Evolutionary conservation across 2,113 vertebrate genomes (phyloP).

Genomic region (Paedocypris sp.): DNA sequence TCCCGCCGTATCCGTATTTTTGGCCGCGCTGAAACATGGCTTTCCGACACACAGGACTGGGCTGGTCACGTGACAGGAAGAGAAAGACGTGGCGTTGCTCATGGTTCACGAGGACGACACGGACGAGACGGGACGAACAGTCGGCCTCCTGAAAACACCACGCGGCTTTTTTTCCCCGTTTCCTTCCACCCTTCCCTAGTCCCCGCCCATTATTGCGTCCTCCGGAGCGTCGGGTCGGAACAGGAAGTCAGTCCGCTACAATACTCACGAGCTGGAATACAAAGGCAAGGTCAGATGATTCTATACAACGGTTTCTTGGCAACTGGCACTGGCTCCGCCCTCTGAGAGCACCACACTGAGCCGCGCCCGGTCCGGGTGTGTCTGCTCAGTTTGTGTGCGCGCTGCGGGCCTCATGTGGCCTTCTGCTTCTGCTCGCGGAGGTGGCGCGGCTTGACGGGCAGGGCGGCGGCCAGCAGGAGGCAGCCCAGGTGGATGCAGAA

Average conservation of each 20-base stretch:
- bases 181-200: no score
- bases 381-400: slow-evolving; percentile 15
- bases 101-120: slow-evolving; percentile 12
- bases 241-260: no score
- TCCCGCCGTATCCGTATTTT: no score
- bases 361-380: no score
- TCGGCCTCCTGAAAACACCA: no score
- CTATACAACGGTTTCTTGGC: slow-evolving; percentile 29
- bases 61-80: no score
- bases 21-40: no score
- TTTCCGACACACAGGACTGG: no score
- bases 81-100: slow-evolving; percentile 20
- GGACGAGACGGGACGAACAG: slow-evolving; percentile 19
- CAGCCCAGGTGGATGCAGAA: slow-evolving; percentile 74
- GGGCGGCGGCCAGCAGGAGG: slow-evolving; percentile 65
- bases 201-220: no score
- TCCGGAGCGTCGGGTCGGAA: no score
- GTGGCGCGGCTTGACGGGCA: slow-evolving; percentile 71
- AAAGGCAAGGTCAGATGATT: slow-evolving; percentile 63
- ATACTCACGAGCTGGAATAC: slow-evolving; percentile 63
- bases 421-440: slow-evolving; percentile 64
- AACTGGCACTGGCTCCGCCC: slow-evolving; percentile 1
- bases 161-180: no score
- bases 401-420: slow-evolving; percentile 48
- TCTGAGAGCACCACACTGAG: slow-evolving; percentile 6